phyloP scores from a whole-genome alignment of 2,113 vertebrate genomes.

The Poeciliopsis retropinna region DNA sequence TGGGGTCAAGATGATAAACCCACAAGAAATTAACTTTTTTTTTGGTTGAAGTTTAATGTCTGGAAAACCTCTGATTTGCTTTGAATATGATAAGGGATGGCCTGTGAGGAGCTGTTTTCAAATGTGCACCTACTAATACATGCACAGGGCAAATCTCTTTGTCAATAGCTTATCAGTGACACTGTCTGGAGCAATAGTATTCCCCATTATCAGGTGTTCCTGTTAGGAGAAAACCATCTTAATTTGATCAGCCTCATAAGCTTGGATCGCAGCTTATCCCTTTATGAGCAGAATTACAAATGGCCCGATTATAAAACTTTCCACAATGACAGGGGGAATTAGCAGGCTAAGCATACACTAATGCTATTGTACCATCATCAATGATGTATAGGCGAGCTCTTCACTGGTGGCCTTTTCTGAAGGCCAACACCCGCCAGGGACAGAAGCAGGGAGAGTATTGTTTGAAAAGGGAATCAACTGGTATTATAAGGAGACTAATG shows the following conservation, averaged over 20 bases:
- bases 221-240: conserved; percentile 64
- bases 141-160: conserved; percentile 51
- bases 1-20: conserved; percentile 48
- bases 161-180: conserved; percentile 61
- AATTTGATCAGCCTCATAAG: conserved; percentile 69
- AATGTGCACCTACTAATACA: conserved; percentile 40
- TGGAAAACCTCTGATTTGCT: neutral
- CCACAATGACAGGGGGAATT: conserved; percentile 68
- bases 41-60: conserved; percentile 27
- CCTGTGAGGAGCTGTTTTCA: conserved; percentile 26
- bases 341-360: conserved; percentile 71
- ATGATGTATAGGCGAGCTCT: conserved; percentile 72
- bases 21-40: conserved; percentile 26
- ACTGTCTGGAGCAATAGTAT: conserved; percentile 45
- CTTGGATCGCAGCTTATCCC: conserved; percentile 64
- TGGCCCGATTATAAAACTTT: conserved; percentile 68
- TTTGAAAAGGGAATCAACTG: conserved; percentile 71
- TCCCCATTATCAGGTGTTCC: conserved; percentile 67
- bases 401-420: conserved; percentile 60
- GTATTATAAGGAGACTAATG: conserved; percentile 76
- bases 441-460: conserved; percentile 47
- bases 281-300: conserved; percentile 70
- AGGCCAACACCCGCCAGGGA: conserved; percentile 51
- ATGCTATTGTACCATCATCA: conserved; percentile 76
- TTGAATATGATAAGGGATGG: conserved; percentile 30